Evolutionary conservation across 2,888 invertebrate genomes (phyloP).

Genomic region (Nasonia oneida): DNA sequence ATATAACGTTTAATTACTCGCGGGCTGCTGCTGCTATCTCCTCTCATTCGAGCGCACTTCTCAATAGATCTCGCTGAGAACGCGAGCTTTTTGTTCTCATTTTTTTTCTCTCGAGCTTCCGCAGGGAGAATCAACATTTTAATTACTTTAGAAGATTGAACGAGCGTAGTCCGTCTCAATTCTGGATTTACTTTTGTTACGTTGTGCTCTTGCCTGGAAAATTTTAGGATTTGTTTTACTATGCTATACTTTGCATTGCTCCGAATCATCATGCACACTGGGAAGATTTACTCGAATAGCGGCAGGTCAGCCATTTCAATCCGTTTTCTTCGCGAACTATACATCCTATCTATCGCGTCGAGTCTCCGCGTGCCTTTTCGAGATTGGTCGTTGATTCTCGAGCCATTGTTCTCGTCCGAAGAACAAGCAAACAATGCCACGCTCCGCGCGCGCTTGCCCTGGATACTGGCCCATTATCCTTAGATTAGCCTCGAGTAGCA

Average conservation of each 20-base stretch:
- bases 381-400: slow-evolving; percentile 72
- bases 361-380: slow-evolving; percentile 67
- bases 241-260: neutral
- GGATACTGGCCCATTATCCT: slow-evolving; percentile 68
- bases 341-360: slow-evolving; percentile 57
- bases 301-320: slow-evolving; percentile 47
- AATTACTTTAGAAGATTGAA: slow-evolving; percentile 26
- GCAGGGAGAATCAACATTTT: slow-evolving; percentile 23
- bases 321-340: slow-evolving; percentile 25
- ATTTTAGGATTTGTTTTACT: no score
- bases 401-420: slow-evolving; percentile 69
- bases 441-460: slow-evolving; percentile 45
- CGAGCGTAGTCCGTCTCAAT: neutral
- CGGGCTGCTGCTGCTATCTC: slow-evolving; percentile 27
- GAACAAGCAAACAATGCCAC: slow-evolving; percentile 70
- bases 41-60: slow-evolving; percentile 65
- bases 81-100: neutral
- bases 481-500: slow-evolving; percentile 69
- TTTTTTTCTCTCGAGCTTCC: neutral
- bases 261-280: no score
- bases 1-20: slow-evolving; percentile 73
- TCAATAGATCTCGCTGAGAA: slow-evolving; percentile 21
- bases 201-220: neutral
- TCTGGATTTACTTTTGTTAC: no score
- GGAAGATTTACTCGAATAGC: neutral